These are phyloP conservation scores for Crotalus horridus DNA, from an alignment of 2,113 vertebrate species.

Conservation along the genomic window DNA sequence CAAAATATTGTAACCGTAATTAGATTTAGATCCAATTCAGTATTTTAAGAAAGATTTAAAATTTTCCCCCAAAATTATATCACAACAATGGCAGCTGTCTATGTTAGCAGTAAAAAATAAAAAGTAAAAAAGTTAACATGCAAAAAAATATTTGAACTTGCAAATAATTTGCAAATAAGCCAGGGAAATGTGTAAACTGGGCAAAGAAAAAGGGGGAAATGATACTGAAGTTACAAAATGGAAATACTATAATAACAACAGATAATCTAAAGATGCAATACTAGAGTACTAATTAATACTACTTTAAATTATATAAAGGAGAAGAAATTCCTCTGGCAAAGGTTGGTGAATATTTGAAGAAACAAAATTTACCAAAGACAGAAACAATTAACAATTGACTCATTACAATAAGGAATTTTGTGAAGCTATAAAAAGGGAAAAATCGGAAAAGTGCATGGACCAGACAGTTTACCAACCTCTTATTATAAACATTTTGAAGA, in stretches of 20 bases:
- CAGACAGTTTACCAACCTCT: not conserved
- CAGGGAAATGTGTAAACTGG: not conserved
- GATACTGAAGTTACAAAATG: not conserved
- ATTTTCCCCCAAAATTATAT: not conserved
- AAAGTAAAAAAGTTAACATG: not conserved
- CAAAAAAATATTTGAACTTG: too few relatives aligned
- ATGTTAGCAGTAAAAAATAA: not conserved
- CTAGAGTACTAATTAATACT: not conserved
- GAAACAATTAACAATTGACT: not conserved
- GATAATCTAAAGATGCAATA: not conserved
- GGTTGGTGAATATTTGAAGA: not conserved
- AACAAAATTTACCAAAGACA: not conserved
- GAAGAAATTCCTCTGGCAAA: not conserved
- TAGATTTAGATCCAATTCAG: not conserved
- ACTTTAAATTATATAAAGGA: not conserved
- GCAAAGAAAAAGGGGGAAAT: not conserved
- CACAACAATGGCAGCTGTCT: not conserved
- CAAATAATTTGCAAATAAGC: not conserved
- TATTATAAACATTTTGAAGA: not conserved
- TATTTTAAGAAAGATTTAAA: not conserved
- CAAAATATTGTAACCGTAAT: not conserved
- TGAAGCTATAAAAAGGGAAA: not conserved
- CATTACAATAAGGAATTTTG: not conserved
- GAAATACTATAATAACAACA: not conserved
- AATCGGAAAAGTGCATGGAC: not conserved